Percentiles rank a stretch among this genome's conserved stretches.
phyloP scores from a whole-genome alignment of 2,797 vertebrate genomes.

The Poecilia gillii region DNA sequence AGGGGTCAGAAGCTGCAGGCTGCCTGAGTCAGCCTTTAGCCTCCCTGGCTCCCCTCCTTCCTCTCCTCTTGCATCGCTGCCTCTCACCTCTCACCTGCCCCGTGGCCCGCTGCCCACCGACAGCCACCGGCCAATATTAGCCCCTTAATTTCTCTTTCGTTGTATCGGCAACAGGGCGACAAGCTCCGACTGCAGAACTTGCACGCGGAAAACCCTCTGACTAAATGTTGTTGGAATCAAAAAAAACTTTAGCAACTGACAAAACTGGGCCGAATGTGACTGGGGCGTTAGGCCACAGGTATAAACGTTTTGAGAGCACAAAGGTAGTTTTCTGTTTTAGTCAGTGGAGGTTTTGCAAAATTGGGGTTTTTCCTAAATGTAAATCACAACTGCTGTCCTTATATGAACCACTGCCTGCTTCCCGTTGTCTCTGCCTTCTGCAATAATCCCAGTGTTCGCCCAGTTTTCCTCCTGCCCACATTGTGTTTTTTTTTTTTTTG shows the following conservation, averaged over 20 bases:
- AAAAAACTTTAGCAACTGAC: conserved; percentile 24
- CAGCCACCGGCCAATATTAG: conserved; percentile 54
- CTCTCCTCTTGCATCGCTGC: conserved; percentile 58
- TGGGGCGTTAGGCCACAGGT: not conserved
- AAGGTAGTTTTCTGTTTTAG: not conserved
- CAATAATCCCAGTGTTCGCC: conserved; percentile 53
- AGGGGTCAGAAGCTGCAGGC: conserved; percentile 30
- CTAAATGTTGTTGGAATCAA: conserved; percentile 16
- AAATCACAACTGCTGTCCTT: conserved; percentile 8
- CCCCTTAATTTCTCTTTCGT: conserved; percentile 34
- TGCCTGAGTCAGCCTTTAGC: conserved; percentile 61
- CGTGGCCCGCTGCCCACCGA: conserved; percentile 62
- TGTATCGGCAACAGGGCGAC: conserved; percentile 31
- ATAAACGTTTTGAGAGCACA: not conserved
- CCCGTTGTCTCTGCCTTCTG: conserved; percentile 62
- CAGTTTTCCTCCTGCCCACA: conserved; percentile 45
- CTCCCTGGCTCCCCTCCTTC: conserved; percentile 11
- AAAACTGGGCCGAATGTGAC: not conserved
- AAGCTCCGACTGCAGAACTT: conserved; percentile 42
- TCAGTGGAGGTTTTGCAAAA: not conserved
- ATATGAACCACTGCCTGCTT: conserved; percentile 26
- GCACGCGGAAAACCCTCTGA: conserved; percentile 19
- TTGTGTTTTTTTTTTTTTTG: conserved; percentile 67
- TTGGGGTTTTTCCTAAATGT: not conserved
- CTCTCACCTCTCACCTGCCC: conserved; percentile 77